Evolutionary conservation across 1,140 invertebrate genomes (phyloP), one percentile per base, ranked within the genome.

Genomic region (Caenorhabditis remanei): DNA sequence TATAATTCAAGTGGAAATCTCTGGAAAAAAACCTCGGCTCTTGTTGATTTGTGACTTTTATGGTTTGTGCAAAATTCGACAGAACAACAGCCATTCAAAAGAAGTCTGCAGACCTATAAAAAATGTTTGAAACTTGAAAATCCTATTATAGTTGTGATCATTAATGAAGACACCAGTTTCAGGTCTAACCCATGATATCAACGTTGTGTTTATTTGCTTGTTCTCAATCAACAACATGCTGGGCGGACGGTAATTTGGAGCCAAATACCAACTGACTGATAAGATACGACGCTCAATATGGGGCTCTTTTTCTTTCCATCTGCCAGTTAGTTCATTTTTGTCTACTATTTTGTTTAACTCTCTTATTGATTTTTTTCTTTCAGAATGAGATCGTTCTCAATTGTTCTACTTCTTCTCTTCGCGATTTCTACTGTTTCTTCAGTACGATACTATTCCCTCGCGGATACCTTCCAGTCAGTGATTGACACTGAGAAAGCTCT

Each of bases 401-500:
- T 84, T 65, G n/a, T 83, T 9, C 19, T 87, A 16, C 41, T 63
- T 7, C 14, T 58, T 5, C 19, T 63, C 41, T 75, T 86, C 14
- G 53, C 58, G 7, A 4, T 41, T 21, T 65, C 71, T 75, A 83
- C 41, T 24, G 41, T 85, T 55, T 41, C 41, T 13, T 24, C 21
- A 32, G 53, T 40, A 46, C 85, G 67, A 16, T 61, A 86, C 19
- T 55, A 41, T 41, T 86, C 85, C 5, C 46, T 61, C 16, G 71
- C 82, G 0, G 86, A 87, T 19, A 56, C 71, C 14, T 87, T 87
- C 53, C 86, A 87, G 79, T 50, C 53, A 55, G 43, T 55, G 9
- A 65, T 85, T 50, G 83, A 84, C n/a, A 79, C 87, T 85, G 48
- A 79, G 55, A 82, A 71, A 85, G 65, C 65, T 48, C 21, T 84